Evolutionary conservation across 2,113 vertebrate genomes (phyloP).

Genomic region (Cephalophus harveyi): DNA sequence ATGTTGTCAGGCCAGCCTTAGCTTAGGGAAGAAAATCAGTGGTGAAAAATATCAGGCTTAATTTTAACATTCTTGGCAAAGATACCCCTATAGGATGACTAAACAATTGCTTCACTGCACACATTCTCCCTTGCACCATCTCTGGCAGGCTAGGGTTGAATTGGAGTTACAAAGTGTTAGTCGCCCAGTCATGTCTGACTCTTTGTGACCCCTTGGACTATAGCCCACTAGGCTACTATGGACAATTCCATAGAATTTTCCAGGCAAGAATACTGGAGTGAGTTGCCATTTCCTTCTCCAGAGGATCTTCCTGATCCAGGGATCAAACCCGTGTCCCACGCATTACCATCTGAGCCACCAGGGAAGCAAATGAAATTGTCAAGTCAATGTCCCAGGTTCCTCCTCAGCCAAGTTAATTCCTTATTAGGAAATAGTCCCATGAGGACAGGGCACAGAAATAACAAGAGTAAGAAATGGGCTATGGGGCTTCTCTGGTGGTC

Average conservation of each 20-base stretch:
- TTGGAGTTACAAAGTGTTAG: not conserved
- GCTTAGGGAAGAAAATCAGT: constrained; percentile 4
- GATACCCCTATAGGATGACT: not conserved
- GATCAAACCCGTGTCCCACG: fast-evolving
- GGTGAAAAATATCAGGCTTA: not conserved
- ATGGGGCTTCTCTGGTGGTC: not conserved
- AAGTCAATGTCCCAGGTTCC: not conserved
- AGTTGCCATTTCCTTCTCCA: not conserved
- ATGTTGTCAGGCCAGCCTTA: not conserved
- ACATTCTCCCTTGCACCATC: not conserved
- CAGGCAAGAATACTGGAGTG: not conserved
- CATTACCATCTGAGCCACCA: not conserved
- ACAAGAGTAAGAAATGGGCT: not conserved
- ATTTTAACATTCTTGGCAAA: not conserved
- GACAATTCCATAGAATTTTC: not conserved
- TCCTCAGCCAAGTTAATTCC: not conserved
- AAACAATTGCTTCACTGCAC: not conserved
- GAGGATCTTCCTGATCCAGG: not conserved
- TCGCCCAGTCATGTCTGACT: not conserved
- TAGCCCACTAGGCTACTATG: not conserved
- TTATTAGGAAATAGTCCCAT: constrained; percentile 11
- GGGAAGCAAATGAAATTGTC: not conserved
- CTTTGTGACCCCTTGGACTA: not conserved
- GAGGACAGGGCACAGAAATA: not conserved
- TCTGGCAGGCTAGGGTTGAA: not conserved